Percentiles rank a stretch among this genome's conserved stretches.
phyloP scores from a whole-genome alignment of 2,113 vertebrate species.

The Myotis yumanensis region DNA sequence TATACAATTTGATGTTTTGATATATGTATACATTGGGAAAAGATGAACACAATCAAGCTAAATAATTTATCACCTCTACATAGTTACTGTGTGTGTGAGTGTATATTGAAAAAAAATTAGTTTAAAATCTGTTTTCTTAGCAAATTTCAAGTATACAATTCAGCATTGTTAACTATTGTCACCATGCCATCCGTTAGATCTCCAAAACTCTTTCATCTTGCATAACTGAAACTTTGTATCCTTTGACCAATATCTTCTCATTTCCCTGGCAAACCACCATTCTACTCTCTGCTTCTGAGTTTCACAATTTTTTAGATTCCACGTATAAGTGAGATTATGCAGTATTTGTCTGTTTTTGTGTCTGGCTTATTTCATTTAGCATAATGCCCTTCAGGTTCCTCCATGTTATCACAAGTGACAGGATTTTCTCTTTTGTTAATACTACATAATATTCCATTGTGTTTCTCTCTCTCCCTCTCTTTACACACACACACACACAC shows the following conservation, averaged over 20 bases:
- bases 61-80: not conserved
- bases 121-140: not conserved
- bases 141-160: constrained; percentile 12
- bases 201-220: not conserved
- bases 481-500: not conserved
- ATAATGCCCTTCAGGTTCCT: not conserved
- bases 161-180: not conserved
- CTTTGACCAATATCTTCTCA: not conserved
- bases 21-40: not conserved
- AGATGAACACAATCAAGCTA: not conserved
- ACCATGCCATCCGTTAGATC: not conserved
- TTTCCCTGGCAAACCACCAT: not conserved
- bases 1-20: not conserved
- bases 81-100: not conserved
- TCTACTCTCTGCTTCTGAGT: not conserved
- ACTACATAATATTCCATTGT: not conserved
- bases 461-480: not conserved
- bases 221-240: not conserved
- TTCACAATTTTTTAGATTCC: not conserved
- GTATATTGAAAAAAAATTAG: not conserved
- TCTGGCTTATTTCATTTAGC: constrained; percentile 4
- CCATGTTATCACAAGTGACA: constrained; percentile 10
- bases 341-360: not conserved
- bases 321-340: not conserved
- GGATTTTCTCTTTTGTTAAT: not conserved